These are phyloP conservation scores for Campoplex capitator DNA, from an alignment of 2,888 invertebrate species.

Conservation along the genomic window DNA sequence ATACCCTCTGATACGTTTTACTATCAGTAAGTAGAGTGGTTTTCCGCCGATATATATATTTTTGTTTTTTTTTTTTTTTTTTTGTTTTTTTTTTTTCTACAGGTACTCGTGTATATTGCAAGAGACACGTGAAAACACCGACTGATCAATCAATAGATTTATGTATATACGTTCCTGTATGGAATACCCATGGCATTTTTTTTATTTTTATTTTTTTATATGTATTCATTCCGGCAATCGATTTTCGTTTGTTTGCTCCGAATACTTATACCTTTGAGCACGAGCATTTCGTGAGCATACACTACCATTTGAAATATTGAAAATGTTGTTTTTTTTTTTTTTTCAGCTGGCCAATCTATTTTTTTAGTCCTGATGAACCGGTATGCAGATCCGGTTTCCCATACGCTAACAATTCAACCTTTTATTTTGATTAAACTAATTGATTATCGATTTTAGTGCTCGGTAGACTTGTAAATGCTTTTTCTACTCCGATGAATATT, in stretches of 20 bases:
- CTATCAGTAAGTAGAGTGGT: slow-evolving; percentile 66
- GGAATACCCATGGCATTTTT: neutral
- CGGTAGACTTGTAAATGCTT: neutral
- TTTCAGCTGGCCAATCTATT: slow-evolving; percentile 7
- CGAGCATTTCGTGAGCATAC: neutral
- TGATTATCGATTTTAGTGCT: neutral
- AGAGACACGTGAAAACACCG: slow-evolving; percentile 12
- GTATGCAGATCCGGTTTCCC: neutral
- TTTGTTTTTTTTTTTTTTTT: too few species aligned
- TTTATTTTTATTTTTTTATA: neutral
- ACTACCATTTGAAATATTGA: slow-evolving; percentile 12
- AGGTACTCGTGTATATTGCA: slow-evolving; percentile 3
- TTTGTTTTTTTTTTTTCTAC: neutral
- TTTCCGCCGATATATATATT: slow-evolving; percentile 21
- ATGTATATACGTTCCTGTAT: neutral
- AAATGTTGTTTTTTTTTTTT: neutral
- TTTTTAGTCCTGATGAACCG: neutral
- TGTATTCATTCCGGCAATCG: slow-evolving; percentile 6
- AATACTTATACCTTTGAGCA: slow-evolving; percentile 6
- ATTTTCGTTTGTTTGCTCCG: slow-evolving; percentile 9
- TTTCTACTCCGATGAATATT: neutral
- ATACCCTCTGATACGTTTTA: slow-evolving; percentile 66
- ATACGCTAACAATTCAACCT: neutral
- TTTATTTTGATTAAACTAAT: slow-evolving; percentile 10
- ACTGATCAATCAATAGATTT: slow-evolving; percentile 13